Base-by-base conservation (phyloP, 2,888 invertebrate species). In the Dolichopus griseipennis region DNA sequence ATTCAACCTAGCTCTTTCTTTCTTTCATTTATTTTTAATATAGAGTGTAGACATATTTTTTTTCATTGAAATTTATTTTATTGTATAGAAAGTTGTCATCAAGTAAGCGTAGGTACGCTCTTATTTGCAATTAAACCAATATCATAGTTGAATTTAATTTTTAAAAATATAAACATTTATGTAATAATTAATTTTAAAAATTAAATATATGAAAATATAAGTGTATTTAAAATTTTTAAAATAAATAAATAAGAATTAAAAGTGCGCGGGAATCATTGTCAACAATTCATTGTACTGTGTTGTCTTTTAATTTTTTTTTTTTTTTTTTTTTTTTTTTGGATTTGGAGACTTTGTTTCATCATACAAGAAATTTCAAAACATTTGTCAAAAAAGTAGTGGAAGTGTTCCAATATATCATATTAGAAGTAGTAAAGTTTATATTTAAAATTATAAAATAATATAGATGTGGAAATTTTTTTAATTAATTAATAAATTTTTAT, bases 191-290 rank as follows among this genome's bases (percentile, higher is more conserved):
- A 52, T 18, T 52, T 52, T n/a, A 52, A 12, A n/a, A 6, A 9
- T 27, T 27, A 4, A 27, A 27, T 27, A 27, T 27, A 41, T 41
- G 41, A 9, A 41, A 15, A 6, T 6, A 41, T 12, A 41, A 41
- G 9, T 41, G 15, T 12, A 1, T 41, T 41, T 41, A 41, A 15
- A 41, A 41, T 5, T 41, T 9, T 41, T 41, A 41, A n/a, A 12
- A 15, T 9, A 15, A 41, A 12, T 41, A 12, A 41, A 41, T 41
- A 41, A 41, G 37, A 37, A 37, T 37, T 37, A 37, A 63, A 63
- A 63, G 18, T 63, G 63, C 63, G 63, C 63, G 63, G 63, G 63
- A 63, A 63, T 61, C 37, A 37, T 52, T 52, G 52, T 18, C n/a
- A 18, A 52, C n/a, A 52, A 52, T n/a, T 52, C 9, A 18, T 52